Percentiles rank a stretch among this genome's conserved stretches.
Conservation (phyloP, 2,113 vertebrate genomes). For the Phrynosoma blainvillii region DNA sequence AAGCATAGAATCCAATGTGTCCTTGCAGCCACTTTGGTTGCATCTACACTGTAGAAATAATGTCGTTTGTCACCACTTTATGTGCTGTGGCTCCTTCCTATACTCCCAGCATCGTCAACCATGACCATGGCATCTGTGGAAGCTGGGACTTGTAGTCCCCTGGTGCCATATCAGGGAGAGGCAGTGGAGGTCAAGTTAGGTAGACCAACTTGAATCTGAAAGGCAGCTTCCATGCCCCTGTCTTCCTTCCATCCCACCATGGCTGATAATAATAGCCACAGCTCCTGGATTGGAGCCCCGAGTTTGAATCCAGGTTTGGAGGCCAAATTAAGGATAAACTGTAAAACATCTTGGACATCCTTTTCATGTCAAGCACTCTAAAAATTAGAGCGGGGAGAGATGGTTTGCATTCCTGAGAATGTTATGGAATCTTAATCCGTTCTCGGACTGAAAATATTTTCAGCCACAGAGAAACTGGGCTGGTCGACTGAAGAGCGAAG, state of each 20-base stretch:
- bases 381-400: slow-evolving; percentile 55
- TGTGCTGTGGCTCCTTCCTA: no score
- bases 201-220: no score
- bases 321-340: slow-evolving; percentile 30
- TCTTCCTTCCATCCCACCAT: background rate
- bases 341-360: slow-evolving; percentile 44
- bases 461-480: background rate
- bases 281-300: background rate
- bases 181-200: background rate
- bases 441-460: background rate
- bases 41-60: no score
- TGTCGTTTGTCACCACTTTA: no score
- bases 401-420: background rate
- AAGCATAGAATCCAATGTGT: no score
- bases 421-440: slow-evolving; percentile 55
- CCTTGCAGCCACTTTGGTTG: no score
- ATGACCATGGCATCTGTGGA: background rate
- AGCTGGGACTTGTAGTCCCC: background rate
- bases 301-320: background rate
- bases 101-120: background rate
- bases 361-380: slow-evolving; percentile 41
- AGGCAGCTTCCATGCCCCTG: background rate
- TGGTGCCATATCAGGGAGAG: background rate
- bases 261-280: background rate
- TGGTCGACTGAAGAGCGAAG: background rate